Percentiles rank a stretch among this genome's conserved stretches.
phyloP scores from a whole-genome alignment of 2,888 invertebrate genomes.

The Aspidiotus destructor region DNA sequence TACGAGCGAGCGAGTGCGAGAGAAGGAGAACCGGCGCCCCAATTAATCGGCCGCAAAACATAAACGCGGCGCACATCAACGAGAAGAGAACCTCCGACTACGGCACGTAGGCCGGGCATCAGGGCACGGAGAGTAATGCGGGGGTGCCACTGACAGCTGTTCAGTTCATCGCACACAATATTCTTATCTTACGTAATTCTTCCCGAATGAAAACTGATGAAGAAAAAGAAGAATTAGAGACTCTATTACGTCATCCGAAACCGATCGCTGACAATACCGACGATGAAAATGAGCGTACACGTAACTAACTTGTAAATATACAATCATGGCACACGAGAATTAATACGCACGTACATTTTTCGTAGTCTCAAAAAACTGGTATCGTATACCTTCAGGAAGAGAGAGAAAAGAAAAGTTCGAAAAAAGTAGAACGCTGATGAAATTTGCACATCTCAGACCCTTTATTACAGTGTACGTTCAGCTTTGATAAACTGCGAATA shows the following conservation, averaged over 20 bases:
- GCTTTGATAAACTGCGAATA: too few species aligned
- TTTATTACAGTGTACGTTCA: too few species aligned
- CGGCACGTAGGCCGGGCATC: not conserved
- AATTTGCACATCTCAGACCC: too few species aligned
- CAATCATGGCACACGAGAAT: too few species aligned
- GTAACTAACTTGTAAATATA: too few species aligned
- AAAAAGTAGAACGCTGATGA: too few species aligned
- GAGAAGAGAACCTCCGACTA: not conserved
- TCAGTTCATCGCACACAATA: not conserved
- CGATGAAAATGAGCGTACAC: not conserved
- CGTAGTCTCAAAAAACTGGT: too few species aligned
- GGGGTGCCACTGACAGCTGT: conserved; percentile 4
- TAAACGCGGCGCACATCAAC: conserved; percentile 3
- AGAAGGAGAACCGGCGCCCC: conserved; percentile 15
- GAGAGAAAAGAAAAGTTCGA: too few species aligned
- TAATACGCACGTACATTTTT: too few species aligned
- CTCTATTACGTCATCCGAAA: not conserved
- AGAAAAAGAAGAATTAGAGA: not conserved
- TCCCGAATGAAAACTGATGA: conserved; percentile 1
- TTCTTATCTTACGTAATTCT: not conserved
- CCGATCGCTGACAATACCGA: not conserved
- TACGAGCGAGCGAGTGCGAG: not conserved
- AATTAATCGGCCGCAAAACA: conserved; percentile 20
- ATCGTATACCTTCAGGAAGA: too few species aligned
- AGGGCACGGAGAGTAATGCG: not conserved